Conservation (phyloP, 2,113 vertebrate species). For the Oreocharis arfaki region DNA sequence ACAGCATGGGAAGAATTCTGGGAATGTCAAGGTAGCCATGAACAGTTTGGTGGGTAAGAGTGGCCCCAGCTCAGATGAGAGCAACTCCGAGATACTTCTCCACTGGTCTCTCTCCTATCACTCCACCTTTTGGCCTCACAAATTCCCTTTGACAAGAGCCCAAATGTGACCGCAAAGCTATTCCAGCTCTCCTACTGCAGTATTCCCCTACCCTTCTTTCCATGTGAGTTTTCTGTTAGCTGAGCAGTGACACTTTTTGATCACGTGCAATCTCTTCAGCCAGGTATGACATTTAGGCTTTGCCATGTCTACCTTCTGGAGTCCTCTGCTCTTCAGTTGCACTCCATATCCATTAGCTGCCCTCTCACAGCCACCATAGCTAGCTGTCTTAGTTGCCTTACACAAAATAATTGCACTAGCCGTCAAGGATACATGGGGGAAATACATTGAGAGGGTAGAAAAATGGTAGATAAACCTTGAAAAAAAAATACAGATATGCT, state of each 20-base stretch:
- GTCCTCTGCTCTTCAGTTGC: not conserved
- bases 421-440: accelerated
- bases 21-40: not conserved
- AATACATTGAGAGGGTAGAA: accelerated
- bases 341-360: not conserved
- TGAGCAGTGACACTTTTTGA: not conserved
- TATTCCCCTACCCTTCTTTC: not conserved
- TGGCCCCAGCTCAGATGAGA: not conserved
- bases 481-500: not conserved
- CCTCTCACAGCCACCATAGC: not conserved
- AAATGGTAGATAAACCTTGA: not conserved
- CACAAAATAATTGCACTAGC: not conserved
- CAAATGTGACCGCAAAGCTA: not conserved
- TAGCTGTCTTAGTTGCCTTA: not conserved
- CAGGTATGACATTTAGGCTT: not conserved
- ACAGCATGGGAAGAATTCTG: not conserved
- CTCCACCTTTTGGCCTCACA: not conserved
- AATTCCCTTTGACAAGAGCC: not conserved
- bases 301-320: not conserved
- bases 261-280: not conserved
- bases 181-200: not conserved
- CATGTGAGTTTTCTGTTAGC: not conserved
- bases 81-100: not conserved
- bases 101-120: not conserved
- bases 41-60: not conserved